Base-by-base conservation (phyloP, 2,888 invertebrate species). In the Nomada fabriciana region DNA sequence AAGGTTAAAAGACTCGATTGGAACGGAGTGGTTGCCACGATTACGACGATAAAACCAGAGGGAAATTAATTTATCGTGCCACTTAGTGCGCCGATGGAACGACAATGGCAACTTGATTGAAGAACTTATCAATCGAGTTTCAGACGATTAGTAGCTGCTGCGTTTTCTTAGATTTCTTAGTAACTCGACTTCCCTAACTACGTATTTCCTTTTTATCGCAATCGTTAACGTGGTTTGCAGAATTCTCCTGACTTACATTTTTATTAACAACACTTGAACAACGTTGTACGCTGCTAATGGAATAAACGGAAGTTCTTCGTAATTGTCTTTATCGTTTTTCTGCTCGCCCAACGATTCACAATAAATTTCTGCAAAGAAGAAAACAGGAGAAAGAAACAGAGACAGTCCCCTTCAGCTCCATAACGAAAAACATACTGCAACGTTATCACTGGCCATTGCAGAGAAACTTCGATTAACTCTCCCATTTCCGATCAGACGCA, bases 381-480 rank as follows among this genome's bases (percentile, higher is more conserved):
- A 4, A 50, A 3, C 15, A 50, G 7, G 10, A 2, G 15, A 5
- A 5, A 10, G 5, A 4, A 10, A 23, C 15, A 23, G n/a, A 61
- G 10, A 20, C 23, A 36, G n/a, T 42, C 2, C 11, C 0, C 0
- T n/a, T 2, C 10, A 5, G 25, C 7, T 55, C 43, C 15, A 20
- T 73, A 7, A 15, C 20, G 15, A 23, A 29, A 73, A 73, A 36
- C 7, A n/a, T 18, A 9, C 1, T 11, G 9, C 4, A 42, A 61
- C 36, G 18, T 13, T 9, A 50, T 52, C 18, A 10, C 23, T 15
- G 10, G 20, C 70, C 29, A 52, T 61, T 36, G 36, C 29, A 50
- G 29, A 52, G 50, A 64, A 43, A 55, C 55, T 55, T 73, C 64
- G 64, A 73, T 73, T 65, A 73, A 73, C 65, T 29, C 47, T 15